Conservation (phyloP, 2,888 invertebrate genomes). For the Stratiomys singularior region DNA sequence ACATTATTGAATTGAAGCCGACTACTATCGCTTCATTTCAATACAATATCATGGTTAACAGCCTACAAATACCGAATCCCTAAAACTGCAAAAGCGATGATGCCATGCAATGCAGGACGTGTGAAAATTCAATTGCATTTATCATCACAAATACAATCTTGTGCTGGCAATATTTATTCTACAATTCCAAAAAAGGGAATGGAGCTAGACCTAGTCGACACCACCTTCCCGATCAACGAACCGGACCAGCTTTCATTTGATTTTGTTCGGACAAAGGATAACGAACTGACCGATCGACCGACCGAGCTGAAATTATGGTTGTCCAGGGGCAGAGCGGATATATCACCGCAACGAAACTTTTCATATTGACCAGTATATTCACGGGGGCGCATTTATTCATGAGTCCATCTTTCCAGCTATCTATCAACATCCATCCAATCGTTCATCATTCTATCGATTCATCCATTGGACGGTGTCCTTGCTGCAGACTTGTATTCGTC, state of each 20-base stretch:
- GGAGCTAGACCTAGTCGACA: background rate
- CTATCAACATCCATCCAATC: background rate
- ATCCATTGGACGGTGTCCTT: background rate
- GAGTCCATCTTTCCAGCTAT: background rate
- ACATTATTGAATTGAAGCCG: background rate
- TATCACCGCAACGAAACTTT: background rate
- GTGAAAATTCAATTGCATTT: constrained; percentile 23
- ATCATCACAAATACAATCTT: constrained; percentile 9
- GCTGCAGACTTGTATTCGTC: background rate
- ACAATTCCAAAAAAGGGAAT: background rate
- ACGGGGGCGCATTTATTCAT: background rate
- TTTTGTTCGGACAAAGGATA: constrained; percentile 8
- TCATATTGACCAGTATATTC: background rate
- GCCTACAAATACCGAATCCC: background rate
- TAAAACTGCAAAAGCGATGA: background rate
- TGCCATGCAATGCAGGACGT: background rate
- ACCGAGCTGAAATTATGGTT: background rate
- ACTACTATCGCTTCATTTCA: background rate
- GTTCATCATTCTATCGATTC: background rate
- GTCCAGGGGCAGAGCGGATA: background rate
- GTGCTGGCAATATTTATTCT: constrained; percentile 14
- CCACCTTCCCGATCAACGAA: background rate
- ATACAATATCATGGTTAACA: background rate
- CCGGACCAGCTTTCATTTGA: background rate
- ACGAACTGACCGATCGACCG: background rate